Evolutionary conservation across 2,888 invertebrate species (phyloP).

Genomic region (Nymphalis urticae): DNA sequence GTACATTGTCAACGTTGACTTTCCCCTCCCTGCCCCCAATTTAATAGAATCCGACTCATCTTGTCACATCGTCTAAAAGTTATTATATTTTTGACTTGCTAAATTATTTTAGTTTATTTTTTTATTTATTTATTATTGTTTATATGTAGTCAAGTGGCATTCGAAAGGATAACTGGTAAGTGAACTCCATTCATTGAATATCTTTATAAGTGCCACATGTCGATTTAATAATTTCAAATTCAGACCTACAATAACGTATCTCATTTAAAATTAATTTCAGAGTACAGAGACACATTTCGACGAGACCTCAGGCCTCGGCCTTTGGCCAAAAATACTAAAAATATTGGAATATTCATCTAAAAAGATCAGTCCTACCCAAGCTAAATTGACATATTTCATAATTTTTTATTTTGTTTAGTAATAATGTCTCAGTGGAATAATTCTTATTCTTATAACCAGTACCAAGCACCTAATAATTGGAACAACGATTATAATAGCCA

Average conservation of each 20-base stretch:
- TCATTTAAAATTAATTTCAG: conserved; percentile 44
- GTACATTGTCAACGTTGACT: conserved; percentile 51
- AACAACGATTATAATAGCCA: conserved; percentile 63
- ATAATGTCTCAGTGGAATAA: conserved; percentile 78
- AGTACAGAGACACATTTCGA: conserved; percentile 28
- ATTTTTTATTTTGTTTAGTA: conserved; percentile 46
- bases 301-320: conserved; percentile 74
- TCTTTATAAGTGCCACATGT: conserved; percentile 58
- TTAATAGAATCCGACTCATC: conserved; percentile 62
- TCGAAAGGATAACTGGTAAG: conserved; percentile 59
- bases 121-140: conserved; percentile 54
- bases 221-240: conserved; percentile 46
- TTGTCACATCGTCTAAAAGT: conserved; percentile 58
- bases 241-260: conserved; percentile 42
- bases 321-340: conserved; percentile 55
- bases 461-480: conserved; percentile 62
- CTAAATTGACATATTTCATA: conserved; percentile 49
- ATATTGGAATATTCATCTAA: conserved; percentile 41
- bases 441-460: conserved; percentile 68
- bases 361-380: conserved; percentile 37
- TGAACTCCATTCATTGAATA: conserved; percentile 34
- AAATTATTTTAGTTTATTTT: conserved; percentile 72
- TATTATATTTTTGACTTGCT: conserved; percentile 62
- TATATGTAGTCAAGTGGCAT: conserved; percentile 48
- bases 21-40: conserved; percentile 46